Evolutionary conservation across 2,888 invertebrate species (phyloP).

Genomic region (Panzeria rudis): DNA sequence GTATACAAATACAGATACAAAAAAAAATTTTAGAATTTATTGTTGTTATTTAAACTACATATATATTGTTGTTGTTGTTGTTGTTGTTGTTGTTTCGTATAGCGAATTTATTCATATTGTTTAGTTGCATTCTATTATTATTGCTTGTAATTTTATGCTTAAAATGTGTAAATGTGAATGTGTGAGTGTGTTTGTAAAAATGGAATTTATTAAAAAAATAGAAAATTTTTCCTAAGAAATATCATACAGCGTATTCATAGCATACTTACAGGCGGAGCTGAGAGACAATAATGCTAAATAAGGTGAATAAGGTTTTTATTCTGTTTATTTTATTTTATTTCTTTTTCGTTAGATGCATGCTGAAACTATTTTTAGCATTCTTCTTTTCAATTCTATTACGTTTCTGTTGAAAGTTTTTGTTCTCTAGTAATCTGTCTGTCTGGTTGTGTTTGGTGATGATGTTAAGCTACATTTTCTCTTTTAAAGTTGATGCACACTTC

Average conservation of each 20-base stretch:
- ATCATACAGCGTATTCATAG: not conserved
- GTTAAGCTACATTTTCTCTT: constrained; percentile 35
- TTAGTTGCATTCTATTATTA: constrained; percentile 49
- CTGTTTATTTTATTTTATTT: not conserved
- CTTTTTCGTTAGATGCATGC: not conserved
- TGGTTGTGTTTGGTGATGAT: constrained; percentile 33
- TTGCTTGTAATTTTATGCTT: constrained; percentile 21
- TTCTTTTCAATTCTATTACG: not conserved
- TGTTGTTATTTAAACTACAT: constrained; percentile 32
- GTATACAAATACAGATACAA: not conserved
- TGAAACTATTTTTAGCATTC: constrained; percentile 11
- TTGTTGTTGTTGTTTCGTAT: constrained; percentile 7
- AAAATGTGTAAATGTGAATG: not conserved
- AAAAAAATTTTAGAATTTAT: constrained; percentile 47
- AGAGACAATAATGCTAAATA: not conserved
- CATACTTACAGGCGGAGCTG: not conserved
- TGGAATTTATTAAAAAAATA: constrained; percentile 17
- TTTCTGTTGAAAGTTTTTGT: constrained; percentile 23
- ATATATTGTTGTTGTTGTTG: constrained; percentile 4
- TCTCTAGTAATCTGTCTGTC: not conserved
- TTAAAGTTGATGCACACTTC: constrained; percentile 37
- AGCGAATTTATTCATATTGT: constrained; percentile 54
- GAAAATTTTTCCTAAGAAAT: constrained; percentile 25
- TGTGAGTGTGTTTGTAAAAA: not conserved
- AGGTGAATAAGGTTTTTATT: not conserved